phyloP scores from a whole-genome alignment of 2,113 vertebrate species.

The Carlito syrichta region DNA sequence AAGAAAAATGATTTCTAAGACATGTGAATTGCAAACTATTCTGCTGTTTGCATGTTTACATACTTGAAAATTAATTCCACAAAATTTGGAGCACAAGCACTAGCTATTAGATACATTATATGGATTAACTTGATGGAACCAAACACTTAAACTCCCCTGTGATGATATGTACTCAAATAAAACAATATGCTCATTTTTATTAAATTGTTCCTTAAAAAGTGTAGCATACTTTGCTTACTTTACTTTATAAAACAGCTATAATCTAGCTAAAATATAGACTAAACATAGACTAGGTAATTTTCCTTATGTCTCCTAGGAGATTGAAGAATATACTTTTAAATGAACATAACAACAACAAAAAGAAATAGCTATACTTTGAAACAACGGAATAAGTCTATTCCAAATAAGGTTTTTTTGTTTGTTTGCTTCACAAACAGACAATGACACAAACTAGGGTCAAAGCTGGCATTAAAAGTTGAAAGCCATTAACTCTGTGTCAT shows the following conservation, averaged over 20 bases:
- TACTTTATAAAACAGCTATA: neutral
- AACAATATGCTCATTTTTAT: slow-evolving; percentile 39
- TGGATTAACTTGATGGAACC: slow-evolving; percentile 50
- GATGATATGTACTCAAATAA: slow-evolving; percentile 43
- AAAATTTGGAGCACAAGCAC: slow-evolving; percentile 49
- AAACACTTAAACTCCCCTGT: slow-evolving; percentile 54
- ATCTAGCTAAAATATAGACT: neutral
- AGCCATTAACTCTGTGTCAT: neutral
- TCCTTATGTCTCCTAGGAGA: neutral
- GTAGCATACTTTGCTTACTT: neutral
- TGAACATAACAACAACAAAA: neutral
- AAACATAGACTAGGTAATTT: neutral
- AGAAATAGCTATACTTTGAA: neutral
- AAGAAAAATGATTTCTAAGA: slow-evolving; percentile 49
- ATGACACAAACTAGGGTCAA: neutral
- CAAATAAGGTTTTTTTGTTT: neutral
- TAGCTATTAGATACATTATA: slow-evolving; percentile 60
- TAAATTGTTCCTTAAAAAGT: slow-evolving; percentile 23
- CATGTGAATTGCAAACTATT: slow-evolving; percentile 14
- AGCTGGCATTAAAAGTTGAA: neutral
- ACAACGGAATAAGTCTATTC: neutral
- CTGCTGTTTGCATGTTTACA: slow-evolving; percentile 53
- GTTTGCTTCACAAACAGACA: neutral
- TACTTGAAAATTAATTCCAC: slow-evolving; percentile 44
- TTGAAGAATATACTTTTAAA: slow-evolving; percentile 20